These are phyloP conservation scores for Botia almorhae DNA, from an alignment of 2,797 vertebrate species.

Conservation along the genomic window DNA sequence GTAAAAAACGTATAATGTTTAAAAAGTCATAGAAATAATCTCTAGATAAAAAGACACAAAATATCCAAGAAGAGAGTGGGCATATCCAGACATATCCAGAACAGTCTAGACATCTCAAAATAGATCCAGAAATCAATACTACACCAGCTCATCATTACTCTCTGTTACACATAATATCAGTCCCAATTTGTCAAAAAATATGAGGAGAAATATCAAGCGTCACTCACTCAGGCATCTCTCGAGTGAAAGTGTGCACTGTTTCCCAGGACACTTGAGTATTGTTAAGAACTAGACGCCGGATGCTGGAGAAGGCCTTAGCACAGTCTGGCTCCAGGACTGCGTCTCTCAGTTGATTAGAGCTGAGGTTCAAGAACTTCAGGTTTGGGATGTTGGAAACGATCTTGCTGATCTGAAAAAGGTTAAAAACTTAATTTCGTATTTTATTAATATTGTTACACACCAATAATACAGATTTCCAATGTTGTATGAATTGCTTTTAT, in stretches of 20 bases:
- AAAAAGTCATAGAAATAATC: background rate
- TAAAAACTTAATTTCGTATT: background rate
- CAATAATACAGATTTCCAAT: too few species aligned
- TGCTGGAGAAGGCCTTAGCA: conserved; percentile 87
- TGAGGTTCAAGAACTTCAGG: conserved; percentile 96
- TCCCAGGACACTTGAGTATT: conserved; percentile 98
- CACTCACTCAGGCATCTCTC: conserved; percentile 91
- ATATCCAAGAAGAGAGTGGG: too few species aligned
- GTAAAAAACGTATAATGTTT: background rate
- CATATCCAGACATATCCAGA: background rate
- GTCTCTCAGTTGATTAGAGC: conserved; percentile 93
- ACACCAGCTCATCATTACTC: background rate
- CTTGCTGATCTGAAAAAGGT: conserved; percentile 88
- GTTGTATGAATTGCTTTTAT: too few species aligned
- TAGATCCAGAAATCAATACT: background rate
- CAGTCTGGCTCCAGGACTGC: conserved; percentile 84
- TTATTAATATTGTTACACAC: too few species aligned
- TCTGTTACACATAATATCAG: background rate
- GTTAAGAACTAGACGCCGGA: conserved; percentile 95
- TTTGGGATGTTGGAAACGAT: conserved; percentile 96
- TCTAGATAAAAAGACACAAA: too few species aligned
- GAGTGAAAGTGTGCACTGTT: conserved; percentile 88
- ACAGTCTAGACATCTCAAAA: background rate
- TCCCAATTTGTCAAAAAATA: background rate
- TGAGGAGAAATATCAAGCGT: background rate